Percentiles rank a stretch among this genome's conserved stretches.
Evolutionary conservation across 2,888 invertebrate species (phyloP).

Genomic region (Eupithecia subumbrata): DNA sequence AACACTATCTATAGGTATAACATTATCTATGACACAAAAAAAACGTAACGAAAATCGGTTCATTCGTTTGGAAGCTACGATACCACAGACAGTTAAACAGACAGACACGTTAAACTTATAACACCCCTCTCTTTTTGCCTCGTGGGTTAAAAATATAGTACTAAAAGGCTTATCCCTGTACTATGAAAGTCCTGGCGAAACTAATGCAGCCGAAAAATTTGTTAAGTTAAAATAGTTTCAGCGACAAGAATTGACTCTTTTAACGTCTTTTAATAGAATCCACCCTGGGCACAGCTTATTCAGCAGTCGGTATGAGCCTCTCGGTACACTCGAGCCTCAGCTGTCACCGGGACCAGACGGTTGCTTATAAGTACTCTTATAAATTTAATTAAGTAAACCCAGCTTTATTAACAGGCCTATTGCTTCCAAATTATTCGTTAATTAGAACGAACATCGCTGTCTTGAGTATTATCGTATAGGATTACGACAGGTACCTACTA

Average conservation of each 20-base stretch:
- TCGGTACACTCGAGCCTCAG: slow-evolving; percentile 30
- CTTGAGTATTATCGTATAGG: slow-evolving; percentile 39
- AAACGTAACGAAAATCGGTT: no score
- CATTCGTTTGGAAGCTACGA: no score
- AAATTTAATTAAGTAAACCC: slow-evolving; percentile 59
- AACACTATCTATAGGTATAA: no score
- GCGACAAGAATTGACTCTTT: slow-evolving; percentile 17
- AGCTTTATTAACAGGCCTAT: slow-evolving; percentile 40
- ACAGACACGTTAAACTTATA: no score
- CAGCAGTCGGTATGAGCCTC: slow-evolving; percentile 6
- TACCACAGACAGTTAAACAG: no score
- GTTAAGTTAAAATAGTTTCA: slow-evolving; percentile 10
- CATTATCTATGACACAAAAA: no score
- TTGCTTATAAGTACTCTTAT: slow-evolving; percentile 49
- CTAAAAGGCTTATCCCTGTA: no score
- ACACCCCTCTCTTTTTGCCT: no score
- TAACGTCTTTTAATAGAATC: slow-evolving; percentile 26
- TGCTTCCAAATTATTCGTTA: slow-evolving; percentile 59
- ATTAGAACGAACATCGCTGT: slow-evolving; percentile 48
- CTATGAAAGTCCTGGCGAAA: no score
- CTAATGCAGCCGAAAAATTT: neutral
- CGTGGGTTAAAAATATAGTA: no score
- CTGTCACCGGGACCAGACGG: slow-evolving; percentile 44
- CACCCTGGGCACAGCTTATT: slow-evolving; percentile 17
- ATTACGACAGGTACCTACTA: neutral